phyloP scores from a whole-genome alignment of 2,113 vertebrate genomes.

The Micronycteris hirsuta region DNA sequence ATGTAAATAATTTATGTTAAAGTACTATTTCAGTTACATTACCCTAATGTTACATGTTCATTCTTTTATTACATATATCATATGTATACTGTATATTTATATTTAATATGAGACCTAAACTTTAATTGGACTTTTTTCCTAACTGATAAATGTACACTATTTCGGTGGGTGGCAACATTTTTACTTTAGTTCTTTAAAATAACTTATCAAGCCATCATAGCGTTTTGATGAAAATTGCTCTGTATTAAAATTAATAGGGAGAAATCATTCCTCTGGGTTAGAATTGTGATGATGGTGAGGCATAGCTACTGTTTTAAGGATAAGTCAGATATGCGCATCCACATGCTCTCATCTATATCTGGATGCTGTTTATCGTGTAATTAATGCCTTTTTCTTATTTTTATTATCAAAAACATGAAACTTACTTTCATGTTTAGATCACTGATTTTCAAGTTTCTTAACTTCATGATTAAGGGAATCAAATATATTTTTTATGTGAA shows the following conservation, averaged over 20 bases:
- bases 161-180: background rate
- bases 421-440: constrained; percentile 46
- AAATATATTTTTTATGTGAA: constrained; percentile 1
- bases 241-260: background rate
- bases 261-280: background rate
- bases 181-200: background rate
- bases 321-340: constrained; percentile 30
- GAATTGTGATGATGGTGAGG: background rate
- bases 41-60: background rate
- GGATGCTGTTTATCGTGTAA: constrained; percentile 10
- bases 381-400: background rate
- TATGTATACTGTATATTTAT: background rate
- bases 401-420: constrained; percentile 55
- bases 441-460: constrained; percentile 69
- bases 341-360: constrained; percentile 40
- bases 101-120: background rate
- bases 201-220: background rate
- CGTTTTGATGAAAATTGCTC: constrained; percentile 24
- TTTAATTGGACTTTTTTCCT: background rate
- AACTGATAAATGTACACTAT: background rate
- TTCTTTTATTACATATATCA: background rate
- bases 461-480: constrained; percentile 17
- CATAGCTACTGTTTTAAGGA: background rate
- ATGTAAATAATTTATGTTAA: background rate
- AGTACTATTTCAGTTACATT: background rate